Conservation (phyloP, 2,888 invertebrate species). For the Amitus sp. region DNA sequence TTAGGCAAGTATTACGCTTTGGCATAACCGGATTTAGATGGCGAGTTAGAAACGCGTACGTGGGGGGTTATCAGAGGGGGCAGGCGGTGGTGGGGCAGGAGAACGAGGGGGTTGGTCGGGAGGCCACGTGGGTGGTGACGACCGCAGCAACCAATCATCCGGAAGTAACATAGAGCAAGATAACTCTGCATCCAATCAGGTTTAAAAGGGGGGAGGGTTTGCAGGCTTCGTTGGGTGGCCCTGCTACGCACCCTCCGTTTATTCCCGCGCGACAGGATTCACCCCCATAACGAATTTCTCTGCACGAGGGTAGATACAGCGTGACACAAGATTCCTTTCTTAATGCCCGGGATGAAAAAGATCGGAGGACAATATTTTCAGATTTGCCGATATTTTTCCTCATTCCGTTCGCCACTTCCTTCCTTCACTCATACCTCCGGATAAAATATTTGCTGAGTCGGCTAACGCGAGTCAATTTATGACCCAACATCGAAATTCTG, state of each 20-base stretch:
- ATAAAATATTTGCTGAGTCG: no score
- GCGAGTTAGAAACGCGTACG: constrained; percentile 10
- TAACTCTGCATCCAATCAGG: constrained; percentile 67
- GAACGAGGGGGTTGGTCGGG: constrained; percentile 42
- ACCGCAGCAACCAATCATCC: constrained; percentile 66
- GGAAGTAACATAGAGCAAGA: constrained; percentile 66
- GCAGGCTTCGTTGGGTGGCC: constrained; percentile 33
- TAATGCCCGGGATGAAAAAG: constrained; percentile 26
- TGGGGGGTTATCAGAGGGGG: constrained; percentile 37
- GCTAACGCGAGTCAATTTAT: no score
- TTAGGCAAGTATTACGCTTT: constrained; percentile 22
- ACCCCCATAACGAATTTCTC: constrained; percentile 54
- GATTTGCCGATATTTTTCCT: not conserved
- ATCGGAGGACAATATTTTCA: not conserved
- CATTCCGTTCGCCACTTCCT: not conserved
- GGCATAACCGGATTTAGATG: constrained; percentile 1
- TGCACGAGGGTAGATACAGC: constrained; percentile 56
- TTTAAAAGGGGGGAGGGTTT: constrained; percentile 60
- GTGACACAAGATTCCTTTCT: constrained; percentile 44
- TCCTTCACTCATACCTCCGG: no score
- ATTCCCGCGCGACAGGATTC: constrained; percentile 50
- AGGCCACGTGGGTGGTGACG: constrained; percentile 58
- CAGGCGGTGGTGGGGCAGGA: constrained; percentile 38
- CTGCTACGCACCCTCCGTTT: constrained; percentile 44
- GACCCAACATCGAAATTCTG: no score